Conservation (phyloP, 2,888 invertebrate species). For the Rhyacophila evoluta region DNA sequence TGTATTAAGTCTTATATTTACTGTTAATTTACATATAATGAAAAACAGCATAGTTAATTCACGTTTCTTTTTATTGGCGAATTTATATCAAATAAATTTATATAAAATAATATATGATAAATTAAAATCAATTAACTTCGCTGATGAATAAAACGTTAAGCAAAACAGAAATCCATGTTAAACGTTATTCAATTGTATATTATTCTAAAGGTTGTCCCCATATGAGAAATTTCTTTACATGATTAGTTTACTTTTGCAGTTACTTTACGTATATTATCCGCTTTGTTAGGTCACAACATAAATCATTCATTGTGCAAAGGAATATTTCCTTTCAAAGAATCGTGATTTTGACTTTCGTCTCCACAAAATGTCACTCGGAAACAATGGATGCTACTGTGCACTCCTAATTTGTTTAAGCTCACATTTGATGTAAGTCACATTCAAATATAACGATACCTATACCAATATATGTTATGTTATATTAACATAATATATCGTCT, state of each 20-base stretch:
- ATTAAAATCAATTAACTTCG: no score
- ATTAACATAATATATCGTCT: no score
- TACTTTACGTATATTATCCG: not conserved
- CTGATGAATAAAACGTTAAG: no score
- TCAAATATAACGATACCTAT: no score
- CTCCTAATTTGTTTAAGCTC: not conserved
- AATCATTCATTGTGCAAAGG: constrained; percentile 43
- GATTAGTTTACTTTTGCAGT: constrained; percentile 15
- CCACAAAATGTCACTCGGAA: constrained; percentile 46
- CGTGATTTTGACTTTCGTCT: constrained; percentile 42
- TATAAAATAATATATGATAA: no score
- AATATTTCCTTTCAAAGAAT: constrained; percentile 41
- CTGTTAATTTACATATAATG: no score
- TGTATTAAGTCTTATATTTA: no score
- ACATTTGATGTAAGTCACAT: not conserved
- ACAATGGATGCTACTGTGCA: constrained; percentile 26
- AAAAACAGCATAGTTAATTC: no score
- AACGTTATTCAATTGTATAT: not conserved
- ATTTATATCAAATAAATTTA: no score
- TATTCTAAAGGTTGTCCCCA: not conserved
- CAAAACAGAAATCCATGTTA: no score
- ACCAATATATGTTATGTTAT: no score
- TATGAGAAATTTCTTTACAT: constrained; percentile 8
- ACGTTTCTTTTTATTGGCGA: no score
- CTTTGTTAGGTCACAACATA: constrained; percentile 30